Evolutionary conservation across 2,797 vertebrate genomes (phyloP).

Genomic region (Momotus momota): DNA sequence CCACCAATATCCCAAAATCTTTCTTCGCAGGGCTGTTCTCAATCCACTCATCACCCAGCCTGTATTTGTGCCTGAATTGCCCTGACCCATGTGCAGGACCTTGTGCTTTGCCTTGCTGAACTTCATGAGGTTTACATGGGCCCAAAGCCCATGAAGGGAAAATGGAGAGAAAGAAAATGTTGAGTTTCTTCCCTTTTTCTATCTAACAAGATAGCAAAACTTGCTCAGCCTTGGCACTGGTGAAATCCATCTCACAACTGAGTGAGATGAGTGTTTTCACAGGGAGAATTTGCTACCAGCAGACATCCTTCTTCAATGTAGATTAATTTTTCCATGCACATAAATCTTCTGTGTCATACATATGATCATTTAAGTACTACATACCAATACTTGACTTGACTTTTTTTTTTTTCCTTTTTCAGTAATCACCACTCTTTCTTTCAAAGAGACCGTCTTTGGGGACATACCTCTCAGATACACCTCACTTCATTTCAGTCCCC

Average conservation of each 20-base stretch:
- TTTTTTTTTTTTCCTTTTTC: slow-evolving; percentile 51
- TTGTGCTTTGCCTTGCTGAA: background rate
- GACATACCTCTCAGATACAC: background rate
- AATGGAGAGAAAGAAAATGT: background rate
- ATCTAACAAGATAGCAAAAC: background rate
- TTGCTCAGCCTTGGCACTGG: background rate
- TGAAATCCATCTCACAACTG: background rate
- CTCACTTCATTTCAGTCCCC: background rate
- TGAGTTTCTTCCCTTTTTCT: background rate
- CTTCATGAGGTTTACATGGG: background rate
- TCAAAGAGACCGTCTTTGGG: background rate
- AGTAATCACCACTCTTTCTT: background rate
- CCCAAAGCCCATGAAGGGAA: background rate
- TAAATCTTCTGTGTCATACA: background rate
- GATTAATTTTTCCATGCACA: background rate
- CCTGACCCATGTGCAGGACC: background rate
- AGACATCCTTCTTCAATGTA: background rate
- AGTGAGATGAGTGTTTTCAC: background rate
- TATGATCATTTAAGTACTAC: background rate
- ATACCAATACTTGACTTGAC: background rate
- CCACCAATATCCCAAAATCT: no score
- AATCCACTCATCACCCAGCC: background rate
- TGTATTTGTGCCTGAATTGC: no score
- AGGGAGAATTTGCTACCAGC: background rate
- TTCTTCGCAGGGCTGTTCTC: background rate